Evolutionary conservation across 2,888 invertebrate species (phyloP), one percentile per base, ranked within the genome.

Genomic region (Xestoiulus laeticollis): DNA sequence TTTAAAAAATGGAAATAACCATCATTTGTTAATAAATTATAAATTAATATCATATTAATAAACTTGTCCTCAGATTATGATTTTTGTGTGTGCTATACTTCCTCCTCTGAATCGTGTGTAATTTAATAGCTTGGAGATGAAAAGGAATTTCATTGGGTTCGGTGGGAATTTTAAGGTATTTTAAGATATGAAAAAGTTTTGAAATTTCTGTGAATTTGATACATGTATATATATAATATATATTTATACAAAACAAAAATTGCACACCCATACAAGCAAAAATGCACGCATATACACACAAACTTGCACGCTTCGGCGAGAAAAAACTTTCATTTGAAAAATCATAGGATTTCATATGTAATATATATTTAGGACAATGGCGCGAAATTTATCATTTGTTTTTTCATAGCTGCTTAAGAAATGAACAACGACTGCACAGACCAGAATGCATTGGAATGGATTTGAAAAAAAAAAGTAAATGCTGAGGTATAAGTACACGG

Each of bases 181-280:
- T 68, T 68, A 68, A 68, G 68, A 68, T 68, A 26, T 68, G 6
- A 26, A 68, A 68, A 68, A 68, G 68, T 68, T 68, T 68, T 22
- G 68, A 68, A 26, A 68, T 68, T 68, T 68, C n/a, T 68, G 26
- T 26, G 68, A 68, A 68, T 68, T 68, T 68, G 26, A 68, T 68
- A 68, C 68, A 68, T 53, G 53, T 53, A 53, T 68, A 68, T 68
- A 68, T 68, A 68, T n/a, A n/a, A n/a, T n/a, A n/a, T 68, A 68
- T 68, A 68, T 68, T 68, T 68, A 68, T 68, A 68, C 68, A 68
- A 68, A 68, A 68, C 68, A 68, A 68, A 68, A 68, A 68, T 68
- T 68, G 68, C 68, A 68, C 68, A 68, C 68, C 68, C 68, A 68
- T 68, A 68, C 68, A 68, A 68, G 68, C 68, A 68, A 68, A 68